Conservation (phyloP, 2,797 vertebrate genomes). For the Taenioides sp. region DNA sequence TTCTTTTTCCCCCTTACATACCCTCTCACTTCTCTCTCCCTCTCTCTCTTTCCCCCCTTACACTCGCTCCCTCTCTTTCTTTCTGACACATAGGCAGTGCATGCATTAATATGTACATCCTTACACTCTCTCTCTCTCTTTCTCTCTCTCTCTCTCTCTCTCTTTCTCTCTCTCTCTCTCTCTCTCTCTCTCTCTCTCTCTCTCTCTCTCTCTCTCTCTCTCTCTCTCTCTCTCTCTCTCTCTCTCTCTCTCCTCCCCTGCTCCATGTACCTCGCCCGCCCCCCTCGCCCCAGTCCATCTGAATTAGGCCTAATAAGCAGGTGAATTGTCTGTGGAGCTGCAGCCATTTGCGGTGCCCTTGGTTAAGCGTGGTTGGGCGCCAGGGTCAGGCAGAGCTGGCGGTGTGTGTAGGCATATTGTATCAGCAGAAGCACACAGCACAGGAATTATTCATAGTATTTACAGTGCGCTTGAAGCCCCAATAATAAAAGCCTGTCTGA, state of each 20-base stretch:
- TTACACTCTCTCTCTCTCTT: too few relatives aligned
- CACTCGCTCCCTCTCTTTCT: too few relatives aligned
- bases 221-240: neutral
- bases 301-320: slow-evolving; percentile 68
- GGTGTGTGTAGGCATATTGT: slow-evolving; percentile 30
- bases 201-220: too few relatives aligned
- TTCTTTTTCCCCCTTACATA: too few relatives aligned
- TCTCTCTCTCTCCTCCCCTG: too few relatives aligned
- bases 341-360: slow-evolving; percentile 65
- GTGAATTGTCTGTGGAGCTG: slow-evolving; percentile 61
- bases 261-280: slow-evolving; percentile 16
- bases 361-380: slow-evolving; percentile 45
- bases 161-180: too few relatives aligned
- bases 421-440: slow-evolving; percentile 33
- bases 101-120: too few relatives aligned
- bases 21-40: too few relatives aligned
- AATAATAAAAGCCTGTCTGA: slow-evolving; percentile 21
- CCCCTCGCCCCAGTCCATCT: slow-evolving; percentile 46
- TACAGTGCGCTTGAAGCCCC: slow-evolving; percentile 16
- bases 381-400: slow-evolving; percentile 31
- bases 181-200: too few relatives aligned
- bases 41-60: too few relatives aligned
- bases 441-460: slow-evolving; percentile 13
- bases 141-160: too few relatives aligned
- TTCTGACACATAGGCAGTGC: too few relatives aligned